phyloP scores from a whole-genome alignment of 2,888 invertebrate genomes.

The Ectropis crepuscularia region DNA sequence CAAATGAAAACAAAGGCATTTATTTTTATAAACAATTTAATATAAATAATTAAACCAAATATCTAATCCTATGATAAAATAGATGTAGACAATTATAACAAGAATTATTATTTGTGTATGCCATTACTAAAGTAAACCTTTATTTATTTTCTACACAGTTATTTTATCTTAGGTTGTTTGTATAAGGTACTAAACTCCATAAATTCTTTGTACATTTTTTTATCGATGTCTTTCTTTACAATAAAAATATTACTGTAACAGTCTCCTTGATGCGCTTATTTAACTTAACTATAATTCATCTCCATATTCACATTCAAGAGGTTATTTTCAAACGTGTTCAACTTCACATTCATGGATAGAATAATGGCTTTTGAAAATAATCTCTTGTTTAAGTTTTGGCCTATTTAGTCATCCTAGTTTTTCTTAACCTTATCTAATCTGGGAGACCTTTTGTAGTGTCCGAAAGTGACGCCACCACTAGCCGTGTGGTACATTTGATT shows the following conservation, averaged over 20 bases:
- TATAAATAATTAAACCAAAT: slow-evolving; percentile 6
- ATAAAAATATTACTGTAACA: slow-evolving; percentile 22
- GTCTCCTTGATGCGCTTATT: slow-evolving; percentile 13
- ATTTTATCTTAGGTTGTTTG: slow-evolving; percentile 1
- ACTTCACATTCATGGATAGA: too few species aligned
- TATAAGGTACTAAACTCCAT: slow-evolving; percentile 1
- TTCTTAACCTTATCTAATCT: slow-evolving; percentile 60
- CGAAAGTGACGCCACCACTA: slow-evolving; percentile 72
- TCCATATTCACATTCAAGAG: too few species aligned
- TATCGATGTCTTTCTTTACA: slow-evolving; percentile 9
- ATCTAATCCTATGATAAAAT: neutral
- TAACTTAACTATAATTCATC: too few species aligned
- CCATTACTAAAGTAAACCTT: too few species aligned
- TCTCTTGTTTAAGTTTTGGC: slow-evolving; percentile 13
- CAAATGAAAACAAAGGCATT: neutral
- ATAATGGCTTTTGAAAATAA: too few species aligned
- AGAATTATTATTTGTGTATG: too few species aligned
- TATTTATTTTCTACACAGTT: neutral
- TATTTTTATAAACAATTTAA: slow-evolving; percentile 12
- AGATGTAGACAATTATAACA: too few species aligned
- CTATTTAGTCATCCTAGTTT: slow-evolving; percentile 42
- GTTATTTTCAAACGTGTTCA: too few species aligned
- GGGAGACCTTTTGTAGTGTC: slow-evolving; percentile 75
- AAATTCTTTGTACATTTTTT: slow-evolving; percentile 14
- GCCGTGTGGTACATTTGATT: slow-evolving; percentile 81